Percentiles rank a stretch among this genome's conserved stretches.
phyloP scores from a whole-genome alignment of 2,797 vertebrate species.

The Girardinus metallicus region DNA sequence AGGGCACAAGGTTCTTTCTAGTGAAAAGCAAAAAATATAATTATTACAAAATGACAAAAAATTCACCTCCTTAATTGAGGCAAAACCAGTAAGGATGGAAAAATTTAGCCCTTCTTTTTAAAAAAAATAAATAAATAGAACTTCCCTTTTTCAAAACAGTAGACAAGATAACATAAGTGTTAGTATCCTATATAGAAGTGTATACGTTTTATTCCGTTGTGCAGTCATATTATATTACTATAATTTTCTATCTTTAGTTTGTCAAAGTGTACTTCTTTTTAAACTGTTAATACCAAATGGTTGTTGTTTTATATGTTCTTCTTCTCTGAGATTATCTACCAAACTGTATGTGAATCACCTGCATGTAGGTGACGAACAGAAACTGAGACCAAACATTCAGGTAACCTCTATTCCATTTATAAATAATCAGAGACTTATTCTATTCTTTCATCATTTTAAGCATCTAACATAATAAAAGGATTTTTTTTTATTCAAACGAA shows the following conservation, averaged over 20 bases:
- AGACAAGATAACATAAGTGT: not conserved
- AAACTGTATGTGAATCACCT: not conserved
- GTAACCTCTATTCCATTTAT: constrained; percentile 52
- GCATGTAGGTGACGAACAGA: not conserved
- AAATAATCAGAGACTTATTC: constrained; percentile 62
- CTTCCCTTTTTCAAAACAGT: not conserved
- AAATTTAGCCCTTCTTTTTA: not conserved
- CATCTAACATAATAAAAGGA: not conserved
- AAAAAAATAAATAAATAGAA: not conserved
- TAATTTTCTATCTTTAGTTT: not conserved
- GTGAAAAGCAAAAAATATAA: not conserved
- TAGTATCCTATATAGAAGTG: not conserved
- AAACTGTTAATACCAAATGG: not conserved
- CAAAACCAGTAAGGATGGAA: not conserved
- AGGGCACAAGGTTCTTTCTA: not conserved
- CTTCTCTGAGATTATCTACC: not conserved
- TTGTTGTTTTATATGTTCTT: not conserved
- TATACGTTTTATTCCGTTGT: not conserved
- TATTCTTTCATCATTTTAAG: not conserved
- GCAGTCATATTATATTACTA: not conserved
- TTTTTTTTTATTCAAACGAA: no score
- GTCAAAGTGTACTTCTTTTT: not conserved
- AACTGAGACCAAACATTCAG: constrained; percentile 35
- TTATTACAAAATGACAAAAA: not conserved
- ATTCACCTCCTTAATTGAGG: not conserved